Conservation (phyloP, 2,797 vertebrate genomes). For the Pagetopsis macropterus region DNA sequence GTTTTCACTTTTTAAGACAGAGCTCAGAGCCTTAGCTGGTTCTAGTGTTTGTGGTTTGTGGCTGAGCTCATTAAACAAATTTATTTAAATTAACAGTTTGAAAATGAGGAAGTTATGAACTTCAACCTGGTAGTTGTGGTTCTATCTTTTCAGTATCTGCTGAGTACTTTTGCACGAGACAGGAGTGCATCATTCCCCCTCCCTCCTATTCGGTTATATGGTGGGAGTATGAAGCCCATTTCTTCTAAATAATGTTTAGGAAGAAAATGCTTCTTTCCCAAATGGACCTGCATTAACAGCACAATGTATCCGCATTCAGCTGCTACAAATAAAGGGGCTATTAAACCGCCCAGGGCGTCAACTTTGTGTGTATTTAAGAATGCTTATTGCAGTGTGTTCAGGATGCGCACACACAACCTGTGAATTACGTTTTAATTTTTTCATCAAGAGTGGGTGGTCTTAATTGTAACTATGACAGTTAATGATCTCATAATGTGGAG, state of each 20-base stretch:
- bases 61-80: background rate
- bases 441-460: background rate
- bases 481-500: background rate
- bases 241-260: slow-evolving; percentile 3
- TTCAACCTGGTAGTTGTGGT: background rate
- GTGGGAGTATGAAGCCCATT: background rate
- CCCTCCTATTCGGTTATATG: background rate
- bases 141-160: background rate
- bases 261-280: background rate
- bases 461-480: background rate
- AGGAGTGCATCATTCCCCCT: background rate
- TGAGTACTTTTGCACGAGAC: background rate
- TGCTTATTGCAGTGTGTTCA: background rate
- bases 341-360: slow-evolving; percentile 20
- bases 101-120: background rate
- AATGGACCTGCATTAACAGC: slow-evolving; percentile 2
- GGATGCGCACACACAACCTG: background rate
- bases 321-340: slow-evolving; percentile 57
- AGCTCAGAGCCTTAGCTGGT: background rate
- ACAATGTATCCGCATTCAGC: slow-evolving; percentile 25
- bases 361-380: slow-evolving; percentile 38
- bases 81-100: background rate
- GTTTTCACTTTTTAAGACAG: background rate
- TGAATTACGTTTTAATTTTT: background rate
- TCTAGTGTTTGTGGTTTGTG: background rate